Evolutionary conservation across 1,140 invertebrate species (phyloP).

Genomic region (Ylistrum balloti): DNA sequence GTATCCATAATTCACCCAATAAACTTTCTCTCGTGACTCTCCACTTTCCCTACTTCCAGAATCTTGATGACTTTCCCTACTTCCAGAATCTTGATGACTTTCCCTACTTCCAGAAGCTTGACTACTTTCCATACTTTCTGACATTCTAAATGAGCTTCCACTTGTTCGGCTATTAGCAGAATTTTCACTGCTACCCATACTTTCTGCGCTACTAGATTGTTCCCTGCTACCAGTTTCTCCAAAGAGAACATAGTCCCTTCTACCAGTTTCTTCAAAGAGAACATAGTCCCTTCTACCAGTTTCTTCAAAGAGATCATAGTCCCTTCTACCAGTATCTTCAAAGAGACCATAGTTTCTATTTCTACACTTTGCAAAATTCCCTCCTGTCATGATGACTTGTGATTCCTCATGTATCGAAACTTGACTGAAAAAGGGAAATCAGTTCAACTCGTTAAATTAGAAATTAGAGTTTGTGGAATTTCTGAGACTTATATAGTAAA

Average conservation of each 20-base stretch:
- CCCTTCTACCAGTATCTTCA: not conserved
- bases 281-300: too few relatives aligned
- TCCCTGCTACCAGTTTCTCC: too few relatives aligned
- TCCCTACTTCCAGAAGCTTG: not conserved
- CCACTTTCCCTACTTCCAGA: conserved; percentile 7
- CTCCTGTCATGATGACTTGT: not conserved
- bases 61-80: not conserved
- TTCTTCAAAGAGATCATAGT: not conserved
- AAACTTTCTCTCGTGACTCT: not conserved
- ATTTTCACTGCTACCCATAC: too few relatives aligned
- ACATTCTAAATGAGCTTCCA: too few relatives aligned
- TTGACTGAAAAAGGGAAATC: not conserved
- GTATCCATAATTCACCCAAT: not conserved
- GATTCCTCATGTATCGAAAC: not conserved
- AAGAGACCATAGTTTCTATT: not conserved
- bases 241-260: too few relatives aligned
- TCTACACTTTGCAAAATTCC: conserved; percentile 5
- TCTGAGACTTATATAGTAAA: too few relatives aligned
- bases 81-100: not conserved
- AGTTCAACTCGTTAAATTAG: too few relatives aligned
- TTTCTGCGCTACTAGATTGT: too few relatives aligned
- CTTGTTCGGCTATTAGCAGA: too few relatives aligned
- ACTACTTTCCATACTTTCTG: not conserved
- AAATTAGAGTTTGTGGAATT: too few relatives aligned
- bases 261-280: too few relatives aligned